phyloP scores from a whole-genome alignment of 1,140 invertebrate genomes.

The Camponotus pennsylvanicus region DNA sequence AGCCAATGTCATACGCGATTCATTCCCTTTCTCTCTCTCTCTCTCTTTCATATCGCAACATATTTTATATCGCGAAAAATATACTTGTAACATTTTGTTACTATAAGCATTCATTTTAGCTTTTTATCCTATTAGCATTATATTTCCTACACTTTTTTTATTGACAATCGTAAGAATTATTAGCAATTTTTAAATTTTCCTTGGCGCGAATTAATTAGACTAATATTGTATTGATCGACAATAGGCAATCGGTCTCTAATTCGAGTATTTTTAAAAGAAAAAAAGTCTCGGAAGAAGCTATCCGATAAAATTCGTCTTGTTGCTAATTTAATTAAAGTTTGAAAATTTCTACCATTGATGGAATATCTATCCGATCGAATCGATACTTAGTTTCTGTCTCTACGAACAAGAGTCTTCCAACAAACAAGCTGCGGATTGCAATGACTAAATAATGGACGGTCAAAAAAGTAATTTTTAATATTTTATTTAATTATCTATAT shows the following conservation, averaged over 20 bases:
- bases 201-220: conserved; percentile 1
- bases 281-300: neutral
- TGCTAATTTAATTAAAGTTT: conserved; percentile 18
- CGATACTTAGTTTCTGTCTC: conserved; percentile 16
- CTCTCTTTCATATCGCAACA: neutral
- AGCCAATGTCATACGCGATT: neutral
- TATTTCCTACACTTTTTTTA: neutral
- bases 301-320: neutral
- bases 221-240: neutral
- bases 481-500: neutral
- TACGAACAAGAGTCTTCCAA: conserved; percentile 8
- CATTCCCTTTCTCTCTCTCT: neutral
- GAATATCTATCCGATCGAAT: conserved; percentile 17
- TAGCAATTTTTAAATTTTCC: neutral
- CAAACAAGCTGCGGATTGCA: conserved; percentile 4
- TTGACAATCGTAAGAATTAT: neutral
- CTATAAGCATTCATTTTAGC: neutral
- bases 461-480: neutral
- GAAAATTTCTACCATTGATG: conserved; percentile 8
- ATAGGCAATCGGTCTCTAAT: neutral
- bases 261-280: neutral
- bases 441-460: neutral
- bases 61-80: conserved; percentile 1
- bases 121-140: neutral
- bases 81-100: neutral